phyloP scores from a whole-genome alignment of 2,113 vertebrate genomes.

The Myotis brandtii region DNA sequence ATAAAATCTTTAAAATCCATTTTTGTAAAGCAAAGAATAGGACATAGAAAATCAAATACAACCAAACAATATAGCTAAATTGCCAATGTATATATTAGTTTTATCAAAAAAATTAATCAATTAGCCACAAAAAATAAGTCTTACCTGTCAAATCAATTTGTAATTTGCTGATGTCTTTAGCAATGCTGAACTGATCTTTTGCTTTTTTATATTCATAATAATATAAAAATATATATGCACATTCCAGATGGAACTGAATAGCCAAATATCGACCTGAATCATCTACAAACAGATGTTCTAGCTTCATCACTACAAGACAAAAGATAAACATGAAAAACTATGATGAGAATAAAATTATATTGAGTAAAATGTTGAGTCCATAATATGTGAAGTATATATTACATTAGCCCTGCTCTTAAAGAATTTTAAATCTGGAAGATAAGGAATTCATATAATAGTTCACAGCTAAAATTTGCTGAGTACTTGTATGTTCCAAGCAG shows the following conservation, averaged over 20 bases:
- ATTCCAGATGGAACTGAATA: slow-evolving; percentile 95
- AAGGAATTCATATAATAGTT: not conserved
- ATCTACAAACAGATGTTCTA: slow-evolving; percentile 83
- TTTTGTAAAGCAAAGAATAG: slow-evolving; percentile 35
- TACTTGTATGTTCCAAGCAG: not conserved
- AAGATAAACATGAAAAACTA: slow-evolving; percentile 60
- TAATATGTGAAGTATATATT: not conserved
- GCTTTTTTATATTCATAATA: slow-evolving; percentile 96
- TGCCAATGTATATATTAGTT: not conserved
- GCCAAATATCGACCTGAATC: slow-evolving; percentile 85
- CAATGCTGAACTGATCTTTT: slow-evolving; percentile 89
- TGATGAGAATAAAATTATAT: not conserved
- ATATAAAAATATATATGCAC: slow-evolving; percentile 91
- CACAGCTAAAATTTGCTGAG: not conserved
- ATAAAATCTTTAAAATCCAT: slow-evolving; percentile 37
- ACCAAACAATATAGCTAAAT: slow-evolving; percentile 14
- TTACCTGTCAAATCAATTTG: slow-evolving; percentile 92
- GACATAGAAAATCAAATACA: slow-evolving; percentile 13
- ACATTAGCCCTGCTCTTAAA: not conserved
- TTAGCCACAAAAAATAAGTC: slow-evolving; percentile 58
- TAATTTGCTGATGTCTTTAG: slow-evolving; percentile 90
- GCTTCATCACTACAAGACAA: slow-evolving; percentile 88
- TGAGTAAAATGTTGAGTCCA: not conserved
- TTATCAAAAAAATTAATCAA: slow-evolving; percentile 47
- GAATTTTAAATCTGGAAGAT: not conserved